Base-by-base conservation (phyloP, 2,888 invertebrate genomes). In the Brenthis daphne region DNA sequence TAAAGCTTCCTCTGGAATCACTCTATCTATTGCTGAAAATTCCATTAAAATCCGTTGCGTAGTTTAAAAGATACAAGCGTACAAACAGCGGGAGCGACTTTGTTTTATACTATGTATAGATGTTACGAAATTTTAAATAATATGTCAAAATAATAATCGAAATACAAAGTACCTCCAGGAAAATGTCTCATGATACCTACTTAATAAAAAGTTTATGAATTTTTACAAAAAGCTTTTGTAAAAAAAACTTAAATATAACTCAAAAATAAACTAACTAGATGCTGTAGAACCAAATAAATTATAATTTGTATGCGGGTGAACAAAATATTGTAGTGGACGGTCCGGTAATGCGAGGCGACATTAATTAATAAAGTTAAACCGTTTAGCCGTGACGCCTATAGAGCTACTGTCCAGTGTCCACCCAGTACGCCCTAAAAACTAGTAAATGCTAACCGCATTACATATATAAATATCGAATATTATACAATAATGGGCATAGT, bases 281-380 rank as follows among this genome's bases (percentile, higher is more conserved):
- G 11, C 11, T 8, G 37, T 60, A 47, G 33, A 16, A 60, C 11
- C n/a, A 61, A 24, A n/a, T 33, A 29, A 6, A 13, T n/a, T 43
- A 14, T 16, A 16, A 16, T 33, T 57, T 12, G 37, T 37, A 80
- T 83, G 84, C 77, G 79, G 75, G 84, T 85, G 85, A 85, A 89
- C 88, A 86, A 87, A 88, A 88, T 86, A 87, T 87, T 82, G 80
- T 82, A 71, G 80, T 83, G 83, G 83, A 79, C 83, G 81, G 76
- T 77, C 73, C 71, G 73, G 82, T 87, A 87, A 88, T 85, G 87
- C 84, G 78, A 81, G 77, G 80, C 79, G 83, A 84, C 84, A 78
- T 85, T 86, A 85, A 89, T 89, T 89, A 88, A 90, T 89, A 83
- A 85, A 86, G 82, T 89, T 85, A 86, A 87, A 86, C 80, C 84